phyloP scores from a whole-genome alignment of 2,113 vertebrate genomes.

The Stictonetta naevosa region DNA sequence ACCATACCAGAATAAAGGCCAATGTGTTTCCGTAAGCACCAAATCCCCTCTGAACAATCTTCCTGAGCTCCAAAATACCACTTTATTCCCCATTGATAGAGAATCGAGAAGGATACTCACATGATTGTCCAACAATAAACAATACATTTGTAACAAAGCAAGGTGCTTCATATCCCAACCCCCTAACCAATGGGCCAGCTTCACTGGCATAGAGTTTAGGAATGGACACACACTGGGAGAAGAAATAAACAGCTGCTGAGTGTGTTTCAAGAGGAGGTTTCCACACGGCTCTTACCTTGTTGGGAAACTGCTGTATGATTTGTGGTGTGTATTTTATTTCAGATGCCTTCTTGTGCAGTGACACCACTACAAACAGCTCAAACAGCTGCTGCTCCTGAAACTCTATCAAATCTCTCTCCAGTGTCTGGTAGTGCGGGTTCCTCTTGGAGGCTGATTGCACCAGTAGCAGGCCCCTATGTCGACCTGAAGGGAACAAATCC shows the following conservation, averaged over 20 bases:
- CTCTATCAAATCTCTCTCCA: constrained; percentile 94
- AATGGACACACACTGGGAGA: not conserved
- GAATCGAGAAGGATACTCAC: not conserved
- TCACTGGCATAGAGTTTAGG: not conserved
- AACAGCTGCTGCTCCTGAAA: constrained; percentile 94
- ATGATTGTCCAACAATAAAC: not conserved
- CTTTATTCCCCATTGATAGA: too few relatives aligned
- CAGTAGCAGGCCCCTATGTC: constrained; percentile 81
- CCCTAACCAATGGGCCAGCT: not conserved
- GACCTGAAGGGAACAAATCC: constrained; percentile 64
- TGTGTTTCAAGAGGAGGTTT: not conserved
- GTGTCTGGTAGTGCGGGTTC: constrained; percentile 90
- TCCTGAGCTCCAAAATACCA: not conserved
- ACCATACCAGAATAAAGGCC: not conserved
- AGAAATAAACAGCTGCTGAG: not conserved
- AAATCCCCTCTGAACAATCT: not conserved
- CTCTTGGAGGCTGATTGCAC: constrained; percentile 85
- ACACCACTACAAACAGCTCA: constrained; percentile 96
- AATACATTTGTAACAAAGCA: not conserved
- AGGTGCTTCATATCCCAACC: not conserved
- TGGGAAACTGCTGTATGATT: constrained; percentile 95
- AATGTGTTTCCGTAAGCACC: not conserved
- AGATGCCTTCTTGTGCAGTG: constrained; percentile 85
- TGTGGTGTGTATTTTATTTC: constrained; percentile 85
- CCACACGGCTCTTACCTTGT: constrained; percentile 80